These are phyloP conservation scores for Ephydatia muelleri DNA, from an alignment of 37 sponge, comb jelly and placozoan species.

Conservation along the genomic window DNA sequence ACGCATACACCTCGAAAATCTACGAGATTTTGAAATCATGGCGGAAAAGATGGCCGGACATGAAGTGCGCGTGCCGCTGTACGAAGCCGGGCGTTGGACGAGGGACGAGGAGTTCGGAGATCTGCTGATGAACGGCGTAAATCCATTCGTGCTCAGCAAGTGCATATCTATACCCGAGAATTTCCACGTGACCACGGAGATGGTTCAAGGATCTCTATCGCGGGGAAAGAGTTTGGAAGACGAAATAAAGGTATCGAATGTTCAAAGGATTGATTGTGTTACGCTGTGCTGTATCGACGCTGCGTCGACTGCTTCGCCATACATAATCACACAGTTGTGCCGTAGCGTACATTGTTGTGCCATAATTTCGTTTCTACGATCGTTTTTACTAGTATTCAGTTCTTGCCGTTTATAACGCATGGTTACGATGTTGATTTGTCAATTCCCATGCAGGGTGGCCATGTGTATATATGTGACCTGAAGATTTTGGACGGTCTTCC, in stretches of 20 bases:
- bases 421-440: too few relatives aligned
- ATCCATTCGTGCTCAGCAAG: conserved; percentile 48
- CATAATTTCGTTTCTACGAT: too few relatives aligned
- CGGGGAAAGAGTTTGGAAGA: conserved; percentile 36
- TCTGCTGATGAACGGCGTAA: conserved; percentile 71
- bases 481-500: conserved; percentile 47
- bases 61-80: not conserved
- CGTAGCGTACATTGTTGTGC: too few relatives aligned
- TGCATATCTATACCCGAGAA: conserved; percentile 51
- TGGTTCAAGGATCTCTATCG: conserved; percentile 36
- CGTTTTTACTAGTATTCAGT: too few relatives aligned
- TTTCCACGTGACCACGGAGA: conserved; percentile 69
- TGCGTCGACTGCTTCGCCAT: too few relatives aligned
- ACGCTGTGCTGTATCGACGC: too few relatives aligned
- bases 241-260: conserved; percentile 75
- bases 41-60: not conserved
- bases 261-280: too few relatives aligned
- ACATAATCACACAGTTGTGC: too few relatives aligned
- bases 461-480: conserved; percentile 72
- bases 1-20: not conserved
- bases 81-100: conserved; percentile 46
- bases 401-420: too few relatives aligned
- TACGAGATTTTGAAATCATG: conserved; percentile 12
- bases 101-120: conserved; percentile 75
- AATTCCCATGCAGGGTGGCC: conserved; percentile 47